Evolutionary conservation across 2,797 vertebrate species (phyloP).

Genomic region (Coilia nasus): DNA sequence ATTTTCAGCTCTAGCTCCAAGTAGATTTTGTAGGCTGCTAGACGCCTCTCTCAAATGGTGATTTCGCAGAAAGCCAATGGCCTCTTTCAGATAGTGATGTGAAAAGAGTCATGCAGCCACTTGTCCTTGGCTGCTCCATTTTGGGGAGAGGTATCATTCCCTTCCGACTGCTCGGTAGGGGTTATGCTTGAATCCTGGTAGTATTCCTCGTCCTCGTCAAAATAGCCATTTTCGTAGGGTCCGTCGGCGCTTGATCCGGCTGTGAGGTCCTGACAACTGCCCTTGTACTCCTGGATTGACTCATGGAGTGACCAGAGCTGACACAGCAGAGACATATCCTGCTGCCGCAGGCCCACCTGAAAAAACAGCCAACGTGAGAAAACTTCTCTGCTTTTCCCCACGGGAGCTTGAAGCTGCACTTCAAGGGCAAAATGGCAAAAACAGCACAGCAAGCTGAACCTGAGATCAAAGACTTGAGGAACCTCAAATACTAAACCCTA

Average conservation of each 20-base stretch:
- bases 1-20: neutral
- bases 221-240: conserved; percentile 89
- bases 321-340: conserved; percentile 98
- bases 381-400: conserved; percentile 7
- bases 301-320: conserved; percentile 97
- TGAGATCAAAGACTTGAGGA: conserved; percentile 12
- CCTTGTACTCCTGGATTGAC: conserved; percentile 98
- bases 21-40: neutral
- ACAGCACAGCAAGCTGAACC: neutral
- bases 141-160: conserved; percentile 57
- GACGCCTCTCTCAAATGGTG: too few relatives aligned
- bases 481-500: conserved; percentile 15
- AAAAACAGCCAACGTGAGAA: conserved; percentile 22
- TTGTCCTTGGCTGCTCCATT: conserved; percentile 73
- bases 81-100: conserved; percentile 74
- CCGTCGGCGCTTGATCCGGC: conserved; percentile 87
- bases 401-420: neutral
- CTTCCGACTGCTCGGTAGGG: conserved; percentile 73
- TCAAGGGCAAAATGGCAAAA: neutral
- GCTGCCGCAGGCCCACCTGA: conserved; percentile 94
- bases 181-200: conserved; percentile 80
- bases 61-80: conserved; percentile 52
- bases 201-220: conserved; percentile 93
- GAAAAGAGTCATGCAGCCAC: conserved; percentile 78
- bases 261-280: conserved; percentile 88